These are phyloP conservation scores for Hozukius guyotensis DNA, from an alignment of 2,797 vertebrate genomes.

Conservation along the genomic window DNA sequence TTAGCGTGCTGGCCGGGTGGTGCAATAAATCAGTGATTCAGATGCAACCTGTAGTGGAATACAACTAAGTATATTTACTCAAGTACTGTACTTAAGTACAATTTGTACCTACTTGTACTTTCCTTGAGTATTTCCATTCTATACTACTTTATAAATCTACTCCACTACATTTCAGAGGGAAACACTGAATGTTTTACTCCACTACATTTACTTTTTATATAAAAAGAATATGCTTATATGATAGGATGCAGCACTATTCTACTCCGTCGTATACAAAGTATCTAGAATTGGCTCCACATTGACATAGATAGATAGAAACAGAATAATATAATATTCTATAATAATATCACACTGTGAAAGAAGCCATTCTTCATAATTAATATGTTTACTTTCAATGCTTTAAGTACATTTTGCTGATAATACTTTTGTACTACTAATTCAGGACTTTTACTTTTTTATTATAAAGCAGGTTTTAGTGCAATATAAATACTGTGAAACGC, in stretches of 20 bases:
- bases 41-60: background rate
- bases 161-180: background rate
- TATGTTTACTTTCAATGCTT: too few relatives aligned
- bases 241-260: background rate
- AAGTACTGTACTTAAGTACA: background rate
- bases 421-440: background rate
- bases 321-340: too few relatives aligned
- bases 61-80: background rate
- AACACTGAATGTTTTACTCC: background rate
- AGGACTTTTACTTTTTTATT: background rate
- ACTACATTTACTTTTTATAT: background rate
- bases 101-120: background rate
- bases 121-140: background rate
- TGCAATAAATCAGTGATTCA: background rate
- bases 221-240: background rate
- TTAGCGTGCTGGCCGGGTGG: background rate
- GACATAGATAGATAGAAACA: background rate
- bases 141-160: background rate
- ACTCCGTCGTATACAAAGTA: fast-evolving
- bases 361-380: too few relatives aligned
- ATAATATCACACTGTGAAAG: too few relatives aligned
- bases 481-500: too few relatives aligned
- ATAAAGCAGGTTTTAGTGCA: too few relatives aligned
- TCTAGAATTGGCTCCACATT: background rate
- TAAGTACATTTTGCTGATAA: too few relatives aligned